Evolutionary conservation across 2,797 vertebrate species (phyloP).

Genomic region (Leptoclinus maculatus): DNA sequence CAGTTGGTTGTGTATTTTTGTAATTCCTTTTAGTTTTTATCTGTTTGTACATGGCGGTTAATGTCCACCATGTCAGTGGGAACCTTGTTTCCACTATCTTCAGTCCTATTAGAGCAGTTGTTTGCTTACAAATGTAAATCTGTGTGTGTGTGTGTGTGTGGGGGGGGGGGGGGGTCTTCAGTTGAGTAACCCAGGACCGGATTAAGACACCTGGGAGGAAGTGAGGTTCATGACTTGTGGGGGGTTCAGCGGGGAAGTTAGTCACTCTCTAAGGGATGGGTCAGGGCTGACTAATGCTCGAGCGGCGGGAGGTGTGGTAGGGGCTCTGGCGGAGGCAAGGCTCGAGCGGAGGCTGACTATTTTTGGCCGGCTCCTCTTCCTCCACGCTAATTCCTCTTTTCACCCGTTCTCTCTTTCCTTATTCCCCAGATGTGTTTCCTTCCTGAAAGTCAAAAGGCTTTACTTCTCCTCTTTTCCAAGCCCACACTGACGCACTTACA

Average conservation of each 20-base stretch:
- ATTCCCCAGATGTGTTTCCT: slow-evolving; percentile 85
- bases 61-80: not conserved
- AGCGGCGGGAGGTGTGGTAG: slow-evolving; percentile 59
- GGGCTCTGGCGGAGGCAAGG: slow-evolving; percentile 42
- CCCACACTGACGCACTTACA: slow-evolving; percentile 74
- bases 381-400: slow-evolving; percentile 82
- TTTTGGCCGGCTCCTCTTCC: slow-evolving; percentile 78
- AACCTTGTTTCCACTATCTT: not conserved
- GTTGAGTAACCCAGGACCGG: slow-evolving; percentile 34
- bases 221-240: slow-evolving; percentile 51
- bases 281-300: slow-evolving; percentile 73
- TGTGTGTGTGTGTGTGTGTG: slow-evolving; percentile 4
- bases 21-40: not conserved
- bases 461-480: slow-evolving; percentile 83
- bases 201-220: slow-evolving; percentile 65
- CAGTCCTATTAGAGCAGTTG: not conserved
- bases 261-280: slow-evolving; percentile 65
- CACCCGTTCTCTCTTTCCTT: slow-evolving; percentile 80
- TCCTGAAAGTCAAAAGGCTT: slow-evolving; percentile 82
- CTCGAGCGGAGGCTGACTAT: slow-evolving; percentile 75
- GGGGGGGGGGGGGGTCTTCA: slow-evolving; percentile 18
- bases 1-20: not conserved
- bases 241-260: slow-evolving; percentile 60
- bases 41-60: not conserved
- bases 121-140: slow-evolving; percentile 3